phyloP scores from a whole-genome alignment of 1,140 invertebrate genomes.

The Nephila pilipes region DNA sequence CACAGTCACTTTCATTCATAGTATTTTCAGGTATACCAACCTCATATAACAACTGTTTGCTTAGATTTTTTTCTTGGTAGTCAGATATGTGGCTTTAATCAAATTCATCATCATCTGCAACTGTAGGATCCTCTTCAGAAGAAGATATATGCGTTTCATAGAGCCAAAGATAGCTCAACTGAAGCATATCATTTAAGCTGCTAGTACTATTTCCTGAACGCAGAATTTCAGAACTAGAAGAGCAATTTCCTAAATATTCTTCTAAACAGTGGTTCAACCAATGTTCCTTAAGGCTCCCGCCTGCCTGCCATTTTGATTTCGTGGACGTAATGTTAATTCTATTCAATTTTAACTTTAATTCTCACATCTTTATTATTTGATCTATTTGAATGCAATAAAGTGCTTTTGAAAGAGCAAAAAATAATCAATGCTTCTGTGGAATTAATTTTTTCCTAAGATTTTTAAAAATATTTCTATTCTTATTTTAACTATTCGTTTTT shows the following conservation, averaged over 20 bases:
- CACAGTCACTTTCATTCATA: conserved; percentile 41
- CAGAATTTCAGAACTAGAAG: conserved; percentile 65
- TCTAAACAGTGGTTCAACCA: conserved; percentile 44
- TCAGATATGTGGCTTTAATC: conserved; percentile 69
- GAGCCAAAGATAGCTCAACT: conserved; percentile 75
- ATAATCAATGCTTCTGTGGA: no score
- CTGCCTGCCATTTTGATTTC: no score
- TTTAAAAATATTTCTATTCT: no score
- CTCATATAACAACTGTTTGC: no score
- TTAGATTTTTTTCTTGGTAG: conserved; percentile 66
- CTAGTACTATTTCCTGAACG: conserved; percentile 62
- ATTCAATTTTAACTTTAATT: no score
- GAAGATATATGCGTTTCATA: conserved; percentile 76
- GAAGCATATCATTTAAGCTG: conserved; percentile 74
- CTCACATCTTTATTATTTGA: no score
- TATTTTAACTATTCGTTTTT: no score
- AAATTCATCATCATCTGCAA: conserved; percentile 72
- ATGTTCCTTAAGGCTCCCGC: conserved; percentile 2
- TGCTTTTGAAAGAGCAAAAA: no score
- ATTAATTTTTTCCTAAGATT: no score
- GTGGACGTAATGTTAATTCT: no score
- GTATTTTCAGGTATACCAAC: not conserved
- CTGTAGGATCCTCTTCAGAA: no score
- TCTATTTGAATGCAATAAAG: no score
- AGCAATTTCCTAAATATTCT: conserved; percentile 61